A percentile compares a stretch with the other conserved stretches of the same genome.
These are phyloP conservation scores for Diuraphis noxia DNA, from an alignment of 1,140 invertebrate genomes.

Conservation along the genomic window DNA sequence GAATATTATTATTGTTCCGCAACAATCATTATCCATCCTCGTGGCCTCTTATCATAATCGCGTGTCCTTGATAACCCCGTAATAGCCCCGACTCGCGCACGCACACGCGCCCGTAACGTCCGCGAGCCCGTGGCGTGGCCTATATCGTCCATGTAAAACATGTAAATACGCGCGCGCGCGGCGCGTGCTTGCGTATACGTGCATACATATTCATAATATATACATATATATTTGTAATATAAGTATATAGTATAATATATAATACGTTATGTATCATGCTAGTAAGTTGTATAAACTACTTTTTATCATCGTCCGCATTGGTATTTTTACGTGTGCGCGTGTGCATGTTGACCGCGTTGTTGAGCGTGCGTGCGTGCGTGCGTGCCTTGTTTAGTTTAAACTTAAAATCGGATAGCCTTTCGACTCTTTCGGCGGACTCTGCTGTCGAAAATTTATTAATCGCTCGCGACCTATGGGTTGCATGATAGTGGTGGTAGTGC, in stretches of 20 bases:
- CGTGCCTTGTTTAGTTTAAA: background rate
- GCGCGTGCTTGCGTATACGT: background rate
- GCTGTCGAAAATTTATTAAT: slow-evolving; percentile 16
- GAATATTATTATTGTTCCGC: background rate
- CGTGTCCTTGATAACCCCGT: slow-evolving; percentile 49
- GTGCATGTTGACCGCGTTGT: too few species aligned
- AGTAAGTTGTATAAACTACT: background rate
- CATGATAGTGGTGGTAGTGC: too few species aligned
- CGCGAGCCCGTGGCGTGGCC: background rate
- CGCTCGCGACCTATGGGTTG: background rate
- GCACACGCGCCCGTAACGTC: background rate
- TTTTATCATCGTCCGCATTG: background rate
- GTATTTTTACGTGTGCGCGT: background rate
- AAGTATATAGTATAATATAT: too few species aligned
- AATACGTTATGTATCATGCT: too few species aligned
- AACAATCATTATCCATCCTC: slow-evolving; percentile 49
- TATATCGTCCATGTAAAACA: background rate
- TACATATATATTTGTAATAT: too few species aligned
- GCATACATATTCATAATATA: background rate
- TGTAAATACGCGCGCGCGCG: background rate
- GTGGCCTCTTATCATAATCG: slow-evolving; percentile 50
- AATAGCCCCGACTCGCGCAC: slow-evolving; percentile 8
- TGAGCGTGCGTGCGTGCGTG: background rate
- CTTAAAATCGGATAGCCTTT: slow-evolving; percentile 27
- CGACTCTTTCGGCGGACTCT: slow-evolving; percentile 14